These are phyloP conservation scores for Urocitellus parryii DNA, from an alignment of 2,113 vertebrate genomes.

Conservation along the genomic window DNA sequence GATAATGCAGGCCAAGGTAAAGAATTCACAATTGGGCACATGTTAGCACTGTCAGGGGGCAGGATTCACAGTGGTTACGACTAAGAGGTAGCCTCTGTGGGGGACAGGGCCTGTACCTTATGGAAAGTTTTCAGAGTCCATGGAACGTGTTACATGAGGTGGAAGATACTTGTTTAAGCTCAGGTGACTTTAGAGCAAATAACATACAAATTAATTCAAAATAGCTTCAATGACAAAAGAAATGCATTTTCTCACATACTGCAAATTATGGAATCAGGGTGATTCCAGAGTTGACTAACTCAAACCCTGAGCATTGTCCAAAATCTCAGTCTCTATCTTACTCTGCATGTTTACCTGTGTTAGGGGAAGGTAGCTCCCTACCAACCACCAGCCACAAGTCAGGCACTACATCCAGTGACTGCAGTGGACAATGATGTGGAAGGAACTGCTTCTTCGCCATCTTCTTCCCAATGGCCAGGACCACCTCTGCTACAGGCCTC, in stretches of 20 bases:
- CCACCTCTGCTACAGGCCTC: not conserved
- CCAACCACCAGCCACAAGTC: no score
- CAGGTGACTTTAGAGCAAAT: not conserved
- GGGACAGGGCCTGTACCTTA: no score
- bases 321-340: fast-evolving
- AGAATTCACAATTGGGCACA: no score
- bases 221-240: not conserved
- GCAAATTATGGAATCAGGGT: not conserved
- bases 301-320: no score
- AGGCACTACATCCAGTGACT: fast-evolving
- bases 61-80: not conserved
- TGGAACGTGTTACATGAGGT: not conserved
- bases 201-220: no score
- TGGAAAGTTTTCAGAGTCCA: fast-evolving
- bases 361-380: not conserved
- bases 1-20: not conserved
- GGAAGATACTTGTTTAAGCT: not conserved
- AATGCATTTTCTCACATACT: not conserved
- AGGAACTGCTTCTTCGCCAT: fast-evolving
- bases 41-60: no score
- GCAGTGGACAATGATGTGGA: not conserved
- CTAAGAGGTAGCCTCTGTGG: no score
- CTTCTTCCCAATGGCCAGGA: not conserved
- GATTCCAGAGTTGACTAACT: not conserved
- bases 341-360: no score